A percentile compares a stretch with the other conserved stretches of the same genome.
Evolutionary conservation across 2,888 invertebrate species (phyloP).

Genomic region (Esperia sulphurella): DNA sequence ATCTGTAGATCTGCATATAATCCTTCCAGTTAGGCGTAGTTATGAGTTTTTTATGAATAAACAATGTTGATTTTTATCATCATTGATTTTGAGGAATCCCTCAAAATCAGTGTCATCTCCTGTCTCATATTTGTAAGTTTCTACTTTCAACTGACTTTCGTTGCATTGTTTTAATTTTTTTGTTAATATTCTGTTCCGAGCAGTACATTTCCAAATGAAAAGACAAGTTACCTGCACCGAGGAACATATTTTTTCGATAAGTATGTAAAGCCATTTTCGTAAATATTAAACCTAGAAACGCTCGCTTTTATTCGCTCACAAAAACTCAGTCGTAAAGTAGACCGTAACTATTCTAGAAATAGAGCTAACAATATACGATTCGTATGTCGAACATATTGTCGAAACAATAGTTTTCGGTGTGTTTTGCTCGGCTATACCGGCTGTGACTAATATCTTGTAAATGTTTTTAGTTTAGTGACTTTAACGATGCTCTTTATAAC

Average conservation of each 20-base stretch:
- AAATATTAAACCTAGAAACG: constrained; percentile 20
- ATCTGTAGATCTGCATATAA: not conserved
- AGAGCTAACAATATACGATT: constrained; percentile 56
- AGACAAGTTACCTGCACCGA: not conserved
- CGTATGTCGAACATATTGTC: constrained; percentile 56
- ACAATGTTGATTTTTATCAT: no score
- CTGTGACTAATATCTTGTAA: constrained; percentile 57
- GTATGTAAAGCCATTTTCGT: not conserved
- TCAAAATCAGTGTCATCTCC: no score
- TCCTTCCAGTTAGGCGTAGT: no score
- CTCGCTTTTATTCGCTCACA: constrained; percentile 48
- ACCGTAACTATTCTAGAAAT: constrained; percentile 59
- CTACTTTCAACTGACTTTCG: not conserved
- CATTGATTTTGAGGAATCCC: no score
- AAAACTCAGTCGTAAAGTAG: constrained; percentile 56
- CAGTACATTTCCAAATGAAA: not conserved
- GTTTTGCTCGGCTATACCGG: constrained; percentile 22
- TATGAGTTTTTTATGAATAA: no score
- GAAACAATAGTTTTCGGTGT: constrained; percentile 57
- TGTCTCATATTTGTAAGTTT: no score
- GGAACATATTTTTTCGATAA: not conserved
- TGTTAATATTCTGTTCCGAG: not conserved
- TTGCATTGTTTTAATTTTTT: not conserved
- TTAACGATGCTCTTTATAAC: constrained; percentile 40
- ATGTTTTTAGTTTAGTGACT: constrained; percentile 48